A percentile compares a stretch with the other conserved stretches of the same genome.
Conservation (phyloP, 2,113 vertebrate species). For the Aramus guarauna region DNA sequence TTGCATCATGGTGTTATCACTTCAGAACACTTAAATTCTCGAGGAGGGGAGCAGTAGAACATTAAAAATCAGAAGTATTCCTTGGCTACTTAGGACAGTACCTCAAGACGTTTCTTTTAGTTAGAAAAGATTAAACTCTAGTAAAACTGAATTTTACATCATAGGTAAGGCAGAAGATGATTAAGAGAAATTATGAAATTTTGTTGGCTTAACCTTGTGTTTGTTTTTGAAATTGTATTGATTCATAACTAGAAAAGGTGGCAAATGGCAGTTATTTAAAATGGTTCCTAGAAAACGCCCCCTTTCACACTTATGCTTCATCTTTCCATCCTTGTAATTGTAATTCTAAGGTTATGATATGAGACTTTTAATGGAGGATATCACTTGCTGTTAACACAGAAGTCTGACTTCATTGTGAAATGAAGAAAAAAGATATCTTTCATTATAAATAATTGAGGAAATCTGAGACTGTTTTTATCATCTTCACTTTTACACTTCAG, state of each 20-base stretch:
- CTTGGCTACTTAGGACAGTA: neutral
- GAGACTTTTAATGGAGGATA: neutral
- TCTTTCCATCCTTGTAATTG: neutral
- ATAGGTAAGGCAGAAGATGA: neutral
- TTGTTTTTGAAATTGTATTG: neutral
- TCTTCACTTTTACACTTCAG: neutral
- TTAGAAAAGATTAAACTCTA: neutral
- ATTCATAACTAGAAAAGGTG: neutral
- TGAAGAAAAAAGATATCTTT: neutral
- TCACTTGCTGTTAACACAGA: neutral
- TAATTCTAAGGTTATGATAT: neutral
- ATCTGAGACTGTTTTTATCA: neutral
- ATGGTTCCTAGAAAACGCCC: neutral
- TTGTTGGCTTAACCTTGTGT: neutral
- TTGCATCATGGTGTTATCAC: accelerated
- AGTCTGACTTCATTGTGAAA: neutral
- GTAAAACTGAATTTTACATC: neutral
- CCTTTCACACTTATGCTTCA: neutral
- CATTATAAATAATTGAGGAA: neutral
- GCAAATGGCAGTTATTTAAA: neutral
- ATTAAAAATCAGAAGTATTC: neutral
- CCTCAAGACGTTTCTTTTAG: neutral
- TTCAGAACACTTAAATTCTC: neutral
- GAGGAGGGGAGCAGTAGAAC: neutral
- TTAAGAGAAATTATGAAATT: neutral